Percentiles rank a stretch among this genome's conserved stretches.
Conservation (phyloP, 2,888 invertebrate genomes). For the Cremastinae sp. region DNA sequence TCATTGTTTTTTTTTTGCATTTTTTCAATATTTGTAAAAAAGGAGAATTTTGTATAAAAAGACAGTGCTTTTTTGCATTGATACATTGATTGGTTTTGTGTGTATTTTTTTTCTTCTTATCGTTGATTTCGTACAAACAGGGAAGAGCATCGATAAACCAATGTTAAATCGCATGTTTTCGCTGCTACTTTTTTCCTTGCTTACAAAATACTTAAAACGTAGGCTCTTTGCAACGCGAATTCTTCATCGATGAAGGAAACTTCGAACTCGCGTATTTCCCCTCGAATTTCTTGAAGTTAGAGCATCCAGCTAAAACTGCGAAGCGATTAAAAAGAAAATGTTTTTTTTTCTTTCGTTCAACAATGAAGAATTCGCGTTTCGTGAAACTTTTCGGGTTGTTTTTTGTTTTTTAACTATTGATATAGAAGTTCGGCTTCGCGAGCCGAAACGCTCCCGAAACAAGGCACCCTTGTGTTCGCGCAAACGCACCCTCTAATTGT, state of each 20-base stretch:
- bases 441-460: constrained; percentile 48
- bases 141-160: constrained; percentile 58
- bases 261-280: constrained; percentile 7
- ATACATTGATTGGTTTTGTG: constrained; percentile 45
- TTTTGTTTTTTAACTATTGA: constrained; percentile 24
- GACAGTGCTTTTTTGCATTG: constrained; percentile 49
- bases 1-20: constrained; percentile 10
- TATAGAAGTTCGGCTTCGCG: constrained; percentile 47
- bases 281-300: neutral
- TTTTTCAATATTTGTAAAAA: constrained; percentile 29
- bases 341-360: neutral
- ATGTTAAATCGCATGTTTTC: constrained; percentile 39
- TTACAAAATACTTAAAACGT: constrained; percentile 61
- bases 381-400: constrained; percentile 6
- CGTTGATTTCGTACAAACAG: constrained; percentile 34
- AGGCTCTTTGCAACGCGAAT: constrained; percentile 34
- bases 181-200: constrained; percentile 27
- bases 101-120: constrained; percentile 14
- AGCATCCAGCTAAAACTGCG: too few species aligned
- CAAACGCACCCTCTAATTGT: constrained; percentile 42
- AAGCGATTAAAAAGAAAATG: too few species aligned
- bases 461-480: constrained; percentile 64
- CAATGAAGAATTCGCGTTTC: constrained; percentile 31
- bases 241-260: constrained; percentile 29
- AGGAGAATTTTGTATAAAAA: constrained; percentile 48